Evolutionary conservation across 2,888 invertebrate genomes (phyloP).

Genomic region (Podotricha telesiphe): DNA sequence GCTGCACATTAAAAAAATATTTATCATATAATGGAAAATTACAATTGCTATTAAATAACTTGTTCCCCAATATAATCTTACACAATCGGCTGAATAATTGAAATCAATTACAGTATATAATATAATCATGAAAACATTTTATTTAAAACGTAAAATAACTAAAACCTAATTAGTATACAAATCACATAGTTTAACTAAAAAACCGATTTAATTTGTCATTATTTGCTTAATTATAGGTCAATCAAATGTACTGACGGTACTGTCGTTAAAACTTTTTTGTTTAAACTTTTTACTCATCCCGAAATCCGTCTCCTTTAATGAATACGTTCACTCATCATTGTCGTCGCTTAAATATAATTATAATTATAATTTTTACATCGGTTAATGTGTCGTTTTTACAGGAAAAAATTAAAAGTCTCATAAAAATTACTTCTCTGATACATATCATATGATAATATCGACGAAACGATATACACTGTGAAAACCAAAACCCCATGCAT

Average conservation of each 20-base stretch:
- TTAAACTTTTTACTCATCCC: conserved; percentile 7
- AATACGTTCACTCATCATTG: conserved; percentile 17
- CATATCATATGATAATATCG: no score
- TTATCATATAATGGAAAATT: not conserved
- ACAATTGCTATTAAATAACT: not conserved
- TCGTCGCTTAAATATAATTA: conserved; percentile 4
- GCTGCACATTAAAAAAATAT: not conserved
- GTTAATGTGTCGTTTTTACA: not conserved
- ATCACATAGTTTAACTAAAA: not conserved
- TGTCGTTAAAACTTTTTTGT: not conserved
- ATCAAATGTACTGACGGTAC: conserved; percentile 21
- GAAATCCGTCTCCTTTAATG: conserved; percentile 24
- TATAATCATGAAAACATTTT: not conserved
- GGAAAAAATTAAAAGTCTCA: no score
- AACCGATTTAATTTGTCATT: conserved; percentile 7
- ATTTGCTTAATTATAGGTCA: conserved; percentile 31
- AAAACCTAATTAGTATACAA: conserved; percentile 8
- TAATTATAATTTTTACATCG: not conserved
- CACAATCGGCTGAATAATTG: not conserved
- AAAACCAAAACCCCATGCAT: no score
- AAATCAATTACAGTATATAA: not conserved
- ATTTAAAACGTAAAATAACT: not conserved
- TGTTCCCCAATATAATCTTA: not conserved
- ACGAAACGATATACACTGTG: no score
- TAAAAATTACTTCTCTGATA: no score